phyloP scores from a whole-genome alignment of 2,797 vertebrate species.

The Phalanger gymnotis region DNA sequence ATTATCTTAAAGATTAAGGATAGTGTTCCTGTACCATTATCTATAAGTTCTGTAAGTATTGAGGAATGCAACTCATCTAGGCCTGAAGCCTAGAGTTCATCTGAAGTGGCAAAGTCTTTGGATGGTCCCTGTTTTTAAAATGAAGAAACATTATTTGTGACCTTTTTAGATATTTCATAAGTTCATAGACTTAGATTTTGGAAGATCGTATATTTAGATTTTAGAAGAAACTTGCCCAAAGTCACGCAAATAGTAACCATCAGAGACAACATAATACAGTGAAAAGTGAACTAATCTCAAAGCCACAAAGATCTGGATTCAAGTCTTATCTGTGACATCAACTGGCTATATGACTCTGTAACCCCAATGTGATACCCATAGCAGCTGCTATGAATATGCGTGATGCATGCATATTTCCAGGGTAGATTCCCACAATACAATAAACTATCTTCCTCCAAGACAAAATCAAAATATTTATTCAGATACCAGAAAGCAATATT shows the following conservation, averaged over 20 bases:
- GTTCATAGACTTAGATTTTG: not conserved
- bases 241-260: not conserved
- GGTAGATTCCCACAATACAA: no score
- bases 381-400: no score
- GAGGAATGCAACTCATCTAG: not conserved
- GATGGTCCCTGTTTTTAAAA: not conserved
- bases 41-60: slow-evolving; percentile 8
- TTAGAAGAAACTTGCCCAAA: not conserved
- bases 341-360: not conserved
- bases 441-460: no score
- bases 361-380: no score
- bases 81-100: not conserved
- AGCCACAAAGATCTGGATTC: not conserved
- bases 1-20: slow-evolving; percentile 26
- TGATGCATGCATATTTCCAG: no score
- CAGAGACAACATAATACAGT: not conserved
- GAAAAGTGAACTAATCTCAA: not conserved
- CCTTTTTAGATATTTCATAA: not conserved
- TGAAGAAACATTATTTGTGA: not conserved
- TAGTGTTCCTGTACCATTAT: slow-evolving; percentile 1
- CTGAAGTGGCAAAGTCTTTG: not conserved
- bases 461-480: no score
- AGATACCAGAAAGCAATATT: no score
- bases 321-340: not conserved
- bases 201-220: not conserved